Evolutionary conservation across 2,888 invertebrate species (phyloP), one percentile per base, ranked within the genome.

Genomic region (Petrophora chlorosata): DNA sequence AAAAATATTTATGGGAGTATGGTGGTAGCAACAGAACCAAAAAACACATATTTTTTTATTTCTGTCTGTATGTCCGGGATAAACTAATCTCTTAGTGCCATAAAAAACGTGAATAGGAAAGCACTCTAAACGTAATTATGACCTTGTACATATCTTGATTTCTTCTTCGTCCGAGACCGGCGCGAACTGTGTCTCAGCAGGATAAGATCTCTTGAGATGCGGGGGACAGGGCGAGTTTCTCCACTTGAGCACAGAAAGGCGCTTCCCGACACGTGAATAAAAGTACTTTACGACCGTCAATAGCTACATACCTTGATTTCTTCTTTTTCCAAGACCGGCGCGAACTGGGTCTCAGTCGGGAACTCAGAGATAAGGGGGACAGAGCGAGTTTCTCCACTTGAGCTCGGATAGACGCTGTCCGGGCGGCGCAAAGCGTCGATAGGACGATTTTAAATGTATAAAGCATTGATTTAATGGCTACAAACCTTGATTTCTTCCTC

Each of bases 171-270:
- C 92, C 19, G 93, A 76, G 1, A 75, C 68, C 0, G 73, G 85
- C 52, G 93, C 85, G 70, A 94, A 94, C 78, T 95, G 94, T 16
- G 93, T 94, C 80, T 97, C 97, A 0, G 94, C 95, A 0, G 96
- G 95, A 82, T 97, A 97, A 0, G 95, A 94, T 57, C 95, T 96
- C 85, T 95, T 95, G 49, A 97, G 85, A 73, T 97, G 97, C 2
- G 96, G 95, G n/a, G 94, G 95, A 53, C 95, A 94, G 56, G 96
- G 84, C 0, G 97, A 96, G 81, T 97, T 97, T 26, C 97, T 90
- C 80, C 94, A 93, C 61, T 94, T 94, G 28, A 97, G 85, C 76
- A 95, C 95, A 0, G 94, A 94, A 22, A 95, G 77, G 16, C 82
- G 70, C 41, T 67, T 64, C 2, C 66, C 75, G 63, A 63, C 61